phyloP scores from a whole-genome alignment of 2,797 vertebrate species.

The Falco peregrinus region DNA sequence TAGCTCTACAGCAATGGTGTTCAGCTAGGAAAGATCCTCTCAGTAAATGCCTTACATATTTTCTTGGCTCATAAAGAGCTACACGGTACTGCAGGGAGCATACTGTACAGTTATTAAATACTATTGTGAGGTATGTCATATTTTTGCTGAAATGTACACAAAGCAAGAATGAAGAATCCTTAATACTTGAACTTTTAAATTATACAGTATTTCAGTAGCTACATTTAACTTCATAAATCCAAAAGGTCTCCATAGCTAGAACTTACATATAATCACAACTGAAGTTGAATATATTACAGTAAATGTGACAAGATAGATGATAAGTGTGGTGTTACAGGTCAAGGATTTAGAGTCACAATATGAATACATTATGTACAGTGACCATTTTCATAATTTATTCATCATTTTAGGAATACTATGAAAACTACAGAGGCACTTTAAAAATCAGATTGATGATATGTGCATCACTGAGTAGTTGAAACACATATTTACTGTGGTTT shows the following conservation, averaged over 20 bases:
- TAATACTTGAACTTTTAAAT: slow-evolving; percentile 10
- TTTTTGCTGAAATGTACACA: background rate
- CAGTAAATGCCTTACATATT: background rate
- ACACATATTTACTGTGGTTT: background rate
- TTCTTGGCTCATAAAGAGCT: background rate
- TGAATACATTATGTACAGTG: background rate
- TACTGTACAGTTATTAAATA: background rate
- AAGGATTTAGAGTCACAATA: background rate
- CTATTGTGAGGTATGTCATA: background rate
- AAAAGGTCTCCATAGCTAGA: background rate
- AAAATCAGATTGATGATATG: background rate
- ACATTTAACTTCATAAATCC: background rate
- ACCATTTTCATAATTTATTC: slow-evolving; percentile 13
- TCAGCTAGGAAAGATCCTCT: background rate
- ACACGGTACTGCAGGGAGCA: background rate
- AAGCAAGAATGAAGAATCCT: background rate
- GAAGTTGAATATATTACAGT: background rate
- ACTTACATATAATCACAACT: background rate
- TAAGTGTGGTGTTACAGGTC: background rate
- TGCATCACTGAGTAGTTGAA: background rate
- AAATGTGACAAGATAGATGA: background rate
- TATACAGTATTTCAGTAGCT: background rate
- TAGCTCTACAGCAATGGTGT: background rate
- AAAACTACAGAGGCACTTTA: background rate
- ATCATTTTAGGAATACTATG: background rate